Conservation (phyloP, 2,797 vertebrate genomes). For the Typhlichthys eigenmanni region DNA sequence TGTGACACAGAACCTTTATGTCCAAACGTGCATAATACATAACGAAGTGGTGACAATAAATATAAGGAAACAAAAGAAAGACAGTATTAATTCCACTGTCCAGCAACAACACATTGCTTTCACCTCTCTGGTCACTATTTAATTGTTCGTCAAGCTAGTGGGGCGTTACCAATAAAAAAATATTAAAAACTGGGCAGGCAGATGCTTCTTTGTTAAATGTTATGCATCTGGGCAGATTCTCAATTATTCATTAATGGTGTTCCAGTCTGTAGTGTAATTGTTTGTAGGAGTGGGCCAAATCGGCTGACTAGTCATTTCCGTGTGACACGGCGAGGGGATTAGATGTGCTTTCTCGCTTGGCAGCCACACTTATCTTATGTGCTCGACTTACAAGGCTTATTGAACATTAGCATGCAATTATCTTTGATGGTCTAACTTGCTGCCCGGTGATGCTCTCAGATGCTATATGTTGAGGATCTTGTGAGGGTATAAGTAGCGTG, state of each 20-base stretch:
- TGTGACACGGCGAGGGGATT: constrained; percentile 63
- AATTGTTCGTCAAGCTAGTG: constrained; percentile 46
- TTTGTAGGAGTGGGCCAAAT: constrained; percentile 62
- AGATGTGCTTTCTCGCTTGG: constrained; percentile 69
- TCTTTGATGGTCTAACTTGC: constrained; percentile 69
- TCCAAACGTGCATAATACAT: constrained; percentile 15
- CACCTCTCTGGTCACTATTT: constrained; percentile 18
- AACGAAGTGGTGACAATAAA: constrained; percentile 49
- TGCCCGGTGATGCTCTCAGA: too few species aligned
- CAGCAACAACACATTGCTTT: constrained; percentile 47
- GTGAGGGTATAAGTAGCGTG: constrained; percentile 26
- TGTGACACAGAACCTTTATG: too few species aligned
- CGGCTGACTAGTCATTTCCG: constrained; percentile 68
- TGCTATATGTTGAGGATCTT: constrained; percentile 60
- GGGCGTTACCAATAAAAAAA: background rate
- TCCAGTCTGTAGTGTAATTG: constrained; percentile 67
- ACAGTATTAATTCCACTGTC: constrained; percentile 37
- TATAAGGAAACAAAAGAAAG: constrained; percentile 35
- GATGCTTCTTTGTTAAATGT: constrained; percentile 63
- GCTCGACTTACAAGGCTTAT: constrained; percentile 70
- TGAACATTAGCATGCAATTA: constrained; percentile 76
- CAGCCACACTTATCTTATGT: constrained; percentile 66
- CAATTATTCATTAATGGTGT: constrained; percentile 64
- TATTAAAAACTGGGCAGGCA: constrained; percentile 17
- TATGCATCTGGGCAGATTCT: constrained; percentile 49